Evolutionary conservation across 2,797 vertebrate species (phyloP).

Genomic region (Prunella strophiata): DNA sequence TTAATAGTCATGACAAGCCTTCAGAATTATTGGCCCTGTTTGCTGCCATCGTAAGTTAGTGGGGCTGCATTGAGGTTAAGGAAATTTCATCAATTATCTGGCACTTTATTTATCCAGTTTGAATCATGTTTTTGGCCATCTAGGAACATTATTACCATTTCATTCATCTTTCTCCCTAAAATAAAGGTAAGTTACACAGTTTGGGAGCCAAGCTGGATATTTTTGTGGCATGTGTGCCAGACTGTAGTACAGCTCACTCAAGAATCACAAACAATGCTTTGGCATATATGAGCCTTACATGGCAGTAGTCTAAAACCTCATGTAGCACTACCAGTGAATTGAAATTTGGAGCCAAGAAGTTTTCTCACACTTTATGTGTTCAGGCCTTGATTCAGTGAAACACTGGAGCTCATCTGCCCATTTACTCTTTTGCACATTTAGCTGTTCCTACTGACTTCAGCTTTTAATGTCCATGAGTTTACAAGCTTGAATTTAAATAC

Average conservation of each 20-base stretch:
- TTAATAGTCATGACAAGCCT: not conserved
- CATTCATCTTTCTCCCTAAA: not conserved
- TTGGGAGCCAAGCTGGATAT: not conserved
- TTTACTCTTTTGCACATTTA: not conserved
- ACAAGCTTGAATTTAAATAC: not conserved
- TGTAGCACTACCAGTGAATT: not conserved
- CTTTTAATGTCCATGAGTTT: not conserved
- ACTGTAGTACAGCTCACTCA: not conserved
- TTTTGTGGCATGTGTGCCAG: not conserved
- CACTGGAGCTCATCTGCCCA: not conserved
- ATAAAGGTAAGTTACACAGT: not conserved
- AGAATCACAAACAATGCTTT: slow-evolving; percentile 11
- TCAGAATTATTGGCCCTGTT: not conserved
- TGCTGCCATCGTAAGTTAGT: accelerated
- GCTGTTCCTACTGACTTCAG: not conserved
- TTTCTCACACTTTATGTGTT: not conserved
- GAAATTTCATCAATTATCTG: not conserved
- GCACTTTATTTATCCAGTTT: not conserved
- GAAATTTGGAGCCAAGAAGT: not conserved
- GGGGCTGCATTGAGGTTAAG: not conserved
- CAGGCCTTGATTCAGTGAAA: not conserved
- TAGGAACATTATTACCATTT: not conserved
- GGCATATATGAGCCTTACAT: not conserved
- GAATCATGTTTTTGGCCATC: not conserved
- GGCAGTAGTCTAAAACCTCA: not conserved